Percentiles rank a stretch among this genome's conserved stretches.
phyloP scores from a whole-genome alignment of 2,888 invertebrate genomes.

The Xiphydria camelus region DNA sequence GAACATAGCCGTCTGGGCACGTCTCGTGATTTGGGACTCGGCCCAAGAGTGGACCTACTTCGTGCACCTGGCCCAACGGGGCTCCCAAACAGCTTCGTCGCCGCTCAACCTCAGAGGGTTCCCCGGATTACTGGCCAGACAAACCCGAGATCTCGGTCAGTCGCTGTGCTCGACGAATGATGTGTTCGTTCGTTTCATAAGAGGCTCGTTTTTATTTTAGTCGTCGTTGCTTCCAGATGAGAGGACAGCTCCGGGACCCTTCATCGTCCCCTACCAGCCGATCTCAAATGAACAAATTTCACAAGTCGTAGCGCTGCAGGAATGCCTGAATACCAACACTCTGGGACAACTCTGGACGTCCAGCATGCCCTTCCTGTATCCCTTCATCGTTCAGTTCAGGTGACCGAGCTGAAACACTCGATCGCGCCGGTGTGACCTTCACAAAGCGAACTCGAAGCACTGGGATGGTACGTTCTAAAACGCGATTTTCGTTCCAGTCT shows the following conservation, averaged over 20 bases:
- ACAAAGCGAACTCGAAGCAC: no score
- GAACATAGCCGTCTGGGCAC: slow-evolving; percentile 61
- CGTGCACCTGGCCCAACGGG: slow-evolving; percentile 56
- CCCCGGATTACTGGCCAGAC: slow-evolving; percentile 53
- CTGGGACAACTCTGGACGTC: slow-evolving; percentile 62
- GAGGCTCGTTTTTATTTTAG: not conserved
- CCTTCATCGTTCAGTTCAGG: slow-evolving; percentile 63
- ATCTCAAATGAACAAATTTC: slow-evolving; percentile 59
- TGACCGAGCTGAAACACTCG: no score
- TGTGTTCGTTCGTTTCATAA: not conserved
- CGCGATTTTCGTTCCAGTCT: slow-evolving; percentile 55
- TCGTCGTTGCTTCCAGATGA: slow-evolving; percentile 17
- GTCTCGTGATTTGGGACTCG: slow-evolving; percentile 61
- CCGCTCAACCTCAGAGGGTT: slow-evolving; percentile 57
- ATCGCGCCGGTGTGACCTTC: no score
- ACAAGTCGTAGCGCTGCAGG: slow-evolving; percentile 60
- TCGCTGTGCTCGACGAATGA: no score
- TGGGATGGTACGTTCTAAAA: no score
- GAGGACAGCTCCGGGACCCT: slow-evolving; percentile 8
- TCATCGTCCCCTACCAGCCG: slow-evolving; percentile 45
- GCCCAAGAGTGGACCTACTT: slow-evolving; percentile 61
- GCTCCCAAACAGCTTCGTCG: slow-evolving; percentile 46
- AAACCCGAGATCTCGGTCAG: slow-evolving; percentile 47
- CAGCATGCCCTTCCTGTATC: slow-evolving; percentile 62
- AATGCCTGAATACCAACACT: slow-evolving; percentile 61